These are phyloP conservation scores for Mesorhabditis spiculigera DNA, from an alignment of 2,888 invertebrate genomes.

Conservation along the genomic window DNA sequence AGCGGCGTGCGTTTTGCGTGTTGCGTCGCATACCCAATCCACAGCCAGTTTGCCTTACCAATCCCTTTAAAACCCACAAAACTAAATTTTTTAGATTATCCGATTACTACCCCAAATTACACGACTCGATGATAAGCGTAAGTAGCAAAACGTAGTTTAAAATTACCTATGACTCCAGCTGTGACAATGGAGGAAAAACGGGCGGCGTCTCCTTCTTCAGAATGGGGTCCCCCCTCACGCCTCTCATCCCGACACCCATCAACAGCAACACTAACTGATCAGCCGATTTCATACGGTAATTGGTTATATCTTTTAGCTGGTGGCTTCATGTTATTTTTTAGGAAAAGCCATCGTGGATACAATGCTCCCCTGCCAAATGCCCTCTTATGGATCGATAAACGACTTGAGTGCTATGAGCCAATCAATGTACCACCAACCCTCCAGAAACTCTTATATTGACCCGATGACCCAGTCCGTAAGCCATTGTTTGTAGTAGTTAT, in stretches of 20 bases:
- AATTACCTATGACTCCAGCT: background rate
- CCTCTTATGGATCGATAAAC: slow-evolving; percentile 23
- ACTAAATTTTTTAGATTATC: slow-evolving; percentile 11
- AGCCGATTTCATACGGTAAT: background rate
- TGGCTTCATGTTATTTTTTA: background rate
- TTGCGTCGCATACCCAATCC: no score
- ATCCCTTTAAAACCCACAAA: background rate
- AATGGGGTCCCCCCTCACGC: background rate
- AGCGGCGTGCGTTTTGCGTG: no score
- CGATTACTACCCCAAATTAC: slow-evolving; percentile 37
- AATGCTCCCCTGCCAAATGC: slow-evolving; percentile 33
- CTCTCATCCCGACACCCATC: slow-evolving; percentile 8
- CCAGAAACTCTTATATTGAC: background rate
- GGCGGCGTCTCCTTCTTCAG: background rate
- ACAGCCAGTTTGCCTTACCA: no score
- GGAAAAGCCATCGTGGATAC: slow-evolving; percentile 35
- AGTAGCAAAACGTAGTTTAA: background rate
- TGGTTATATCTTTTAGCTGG: background rate
- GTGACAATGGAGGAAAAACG: slow-evolving; percentile 1
- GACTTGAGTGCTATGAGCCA: slow-evolving; percentile 13
- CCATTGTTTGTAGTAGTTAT: background rate
- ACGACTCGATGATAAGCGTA: slow-evolving; percentile 45
- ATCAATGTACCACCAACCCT: slow-evolving; percentile 8
- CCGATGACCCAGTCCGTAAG: background rate
- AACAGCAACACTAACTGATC: slow-evolving; percentile 22